These are phyloP conservation scores for Anolis carolinensis DNA, from an alignment of 2,113 vertebrate genomes.

Conservation along the genomic window DNA sequence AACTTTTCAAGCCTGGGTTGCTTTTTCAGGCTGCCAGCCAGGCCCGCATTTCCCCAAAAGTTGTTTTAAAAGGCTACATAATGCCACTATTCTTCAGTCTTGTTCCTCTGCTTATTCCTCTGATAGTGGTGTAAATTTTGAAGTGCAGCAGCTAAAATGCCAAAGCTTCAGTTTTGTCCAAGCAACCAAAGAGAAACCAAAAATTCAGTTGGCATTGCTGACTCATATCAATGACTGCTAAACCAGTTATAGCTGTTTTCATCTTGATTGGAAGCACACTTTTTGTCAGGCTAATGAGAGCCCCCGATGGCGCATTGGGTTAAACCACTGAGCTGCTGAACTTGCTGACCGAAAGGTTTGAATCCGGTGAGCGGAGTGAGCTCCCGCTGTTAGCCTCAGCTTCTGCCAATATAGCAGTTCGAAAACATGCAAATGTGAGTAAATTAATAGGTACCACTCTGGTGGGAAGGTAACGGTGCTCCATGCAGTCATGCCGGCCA, in stretches of 20 bases:
- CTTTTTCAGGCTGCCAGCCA: background rate
- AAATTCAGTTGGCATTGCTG: background rate
- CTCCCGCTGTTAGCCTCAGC: too few species aligned
- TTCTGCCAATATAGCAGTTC: too few species aligned
- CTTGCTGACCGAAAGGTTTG: too few species aligned
- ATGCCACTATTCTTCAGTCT: background rate
- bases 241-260: background rate
- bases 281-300: background rate
- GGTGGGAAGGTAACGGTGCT: too few species aligned
- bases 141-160: too few species aligned
- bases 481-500: too few species aligned
- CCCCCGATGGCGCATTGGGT: too few species aligned
- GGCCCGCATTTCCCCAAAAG: background rate
- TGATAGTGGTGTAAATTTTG: background rate
- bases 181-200: background rate
- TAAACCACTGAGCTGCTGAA: too few species aligned
- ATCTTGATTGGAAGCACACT: background rate
- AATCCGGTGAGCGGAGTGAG: too few species aligned
- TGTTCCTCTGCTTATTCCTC: background rate
- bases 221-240: background rate
- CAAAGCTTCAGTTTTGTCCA: too few species aligned
- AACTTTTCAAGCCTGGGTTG: slow-evolving; percentile 6
- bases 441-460: too few species aligned
- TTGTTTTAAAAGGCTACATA: background rate
- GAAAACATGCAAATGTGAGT: too few species aligned